Conservation (phyloP, 2,888 invertebrate species). For the Synanthedon vespiformis region DNA sequence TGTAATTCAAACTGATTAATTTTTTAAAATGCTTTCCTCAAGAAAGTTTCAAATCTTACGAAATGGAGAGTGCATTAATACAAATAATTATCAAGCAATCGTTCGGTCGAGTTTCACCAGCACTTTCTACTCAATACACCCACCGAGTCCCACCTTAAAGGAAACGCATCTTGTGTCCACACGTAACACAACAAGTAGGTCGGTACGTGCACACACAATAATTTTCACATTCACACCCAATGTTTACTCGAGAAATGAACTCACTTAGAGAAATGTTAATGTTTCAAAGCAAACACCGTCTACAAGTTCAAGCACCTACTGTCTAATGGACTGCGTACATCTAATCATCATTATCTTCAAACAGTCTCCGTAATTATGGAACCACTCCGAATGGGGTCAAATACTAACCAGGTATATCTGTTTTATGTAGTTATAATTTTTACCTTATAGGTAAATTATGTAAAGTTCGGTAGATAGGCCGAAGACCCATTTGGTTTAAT, state of each 20-base stretch:
- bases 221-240: constrained; percentile 7
- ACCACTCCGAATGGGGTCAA: background rate
- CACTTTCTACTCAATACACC: constrained; percentile 28
- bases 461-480: too few relatives aligned
- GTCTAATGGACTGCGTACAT: background rate
- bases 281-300: constrained; percentile 18
- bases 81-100: constrained; percentile 30
- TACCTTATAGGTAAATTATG: too few relatives aligned
- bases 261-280: background rate
- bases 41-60: constrained; percentile 25
- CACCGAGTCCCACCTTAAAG: constrained; percentile 3
- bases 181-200: constrained; percentile 3
- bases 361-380: constrained; percentile 1
- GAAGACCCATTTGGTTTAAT: too few relatives aligned
- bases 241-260: constrained; percentile 3
- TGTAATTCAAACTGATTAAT: background rate
- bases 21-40: constrained; percentile 16
- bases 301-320: constrained; percentile 7
- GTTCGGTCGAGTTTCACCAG: constrained; percentile 20
- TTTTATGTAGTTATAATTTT: too few relatives aligned
- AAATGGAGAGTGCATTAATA: constrained; percentile 41
- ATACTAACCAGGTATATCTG: too few relatives aligned
- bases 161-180: constrained; percentile 4
- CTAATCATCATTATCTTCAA: constrained; percentile 2
- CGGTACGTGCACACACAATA: constrained; percentile 5